Evolutionary conservation across 2,797 vertebrate species (phyloP), one percentile per base, ranked within the genome.

Genomic region (Onychomys leucogaster): DNA sequence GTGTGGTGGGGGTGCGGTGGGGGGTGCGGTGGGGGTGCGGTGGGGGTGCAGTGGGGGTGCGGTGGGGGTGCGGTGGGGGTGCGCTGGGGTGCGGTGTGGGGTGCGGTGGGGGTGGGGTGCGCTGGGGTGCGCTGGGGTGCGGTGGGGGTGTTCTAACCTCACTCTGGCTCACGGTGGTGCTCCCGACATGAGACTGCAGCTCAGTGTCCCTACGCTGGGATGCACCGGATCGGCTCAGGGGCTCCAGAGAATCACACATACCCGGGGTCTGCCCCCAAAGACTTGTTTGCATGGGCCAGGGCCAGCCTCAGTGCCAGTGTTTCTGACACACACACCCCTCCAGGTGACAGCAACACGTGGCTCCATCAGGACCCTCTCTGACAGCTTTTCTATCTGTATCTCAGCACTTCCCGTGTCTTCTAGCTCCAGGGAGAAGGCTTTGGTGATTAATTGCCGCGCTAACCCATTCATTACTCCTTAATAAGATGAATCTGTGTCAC

Each of bases 401-500:
- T 32, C 32, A 89, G 75, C 75, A 23, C 43, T 14, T 65, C 43
- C 41, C 0, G 0, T 61, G 81, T 63, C 73, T 65, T 75, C 82
- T 14, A 94, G 59, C 76, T 95, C 94, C 1, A 0, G 61, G 25
- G 61, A 1, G 19, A 96, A 94, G 6, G 2, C 25, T 65, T 16
- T 0, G 19, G 16, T 13, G 21, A 65, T 29, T 32, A 29, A 89
- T 59, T 57, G 29, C 52, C 49, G 90, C 55, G 27, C 78, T 59
- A 94, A 91, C 27, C 86, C 71, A 1, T 95, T 90, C n/a, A 81
- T 94, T 69, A 91, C 75, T 94, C 87, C 86, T 73, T 14, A 5
- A 52, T 86, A 94, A 89, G 90, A 80, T 94, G 82, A 88, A 92
- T 95, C 61, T 27, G 43, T 78, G 75, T 27, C 43, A 77, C 95